Conservation (phyloP, 2,113 vertebrate species). For the Prunella fulvescens region DNA sequence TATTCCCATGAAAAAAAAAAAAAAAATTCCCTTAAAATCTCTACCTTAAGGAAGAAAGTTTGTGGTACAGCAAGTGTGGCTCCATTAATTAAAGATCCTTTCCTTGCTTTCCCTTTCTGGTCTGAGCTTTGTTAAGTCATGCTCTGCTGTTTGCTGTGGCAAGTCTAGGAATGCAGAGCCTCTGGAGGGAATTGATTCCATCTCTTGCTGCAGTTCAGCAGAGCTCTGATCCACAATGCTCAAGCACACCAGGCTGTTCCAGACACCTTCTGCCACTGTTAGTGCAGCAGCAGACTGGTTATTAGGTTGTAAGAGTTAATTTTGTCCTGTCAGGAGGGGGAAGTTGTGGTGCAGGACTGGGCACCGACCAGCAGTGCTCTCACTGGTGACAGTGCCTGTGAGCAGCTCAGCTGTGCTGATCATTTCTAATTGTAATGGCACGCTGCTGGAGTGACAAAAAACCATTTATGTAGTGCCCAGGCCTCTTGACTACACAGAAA, state of each 20-base stretch:
- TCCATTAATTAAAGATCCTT: neutral
- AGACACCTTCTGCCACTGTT: slow-evolving; percentile 29
- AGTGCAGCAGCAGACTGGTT: slow-evolving; percentile 34
- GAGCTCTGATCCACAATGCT: slow-evolving; percentile 68
- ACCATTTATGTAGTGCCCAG: neutral
- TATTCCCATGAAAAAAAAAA: neutral
- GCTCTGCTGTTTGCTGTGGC: slow-evolving; percentile 2
- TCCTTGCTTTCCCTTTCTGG: neutral
- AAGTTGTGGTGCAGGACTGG: neutral
- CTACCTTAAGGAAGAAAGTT: neutral
- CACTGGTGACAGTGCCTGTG: neutral
- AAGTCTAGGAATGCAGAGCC: slow-evolving; percentile 44
- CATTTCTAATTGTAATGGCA: slow-evolving; percentile 23
- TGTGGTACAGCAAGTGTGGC: too few species aligned
- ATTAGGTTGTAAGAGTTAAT: slow-evolving; percentile 62
- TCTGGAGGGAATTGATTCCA: slow-evolving; percentile 62
- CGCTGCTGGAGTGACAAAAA: slow-evolving; percentile 2
- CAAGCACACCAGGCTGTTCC: slow-evolving; percentile 21
- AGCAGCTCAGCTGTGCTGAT: slow-evolving; percentile 30
- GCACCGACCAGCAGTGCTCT: slow-evolving; percentile 7
- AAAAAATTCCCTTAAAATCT: neutral
- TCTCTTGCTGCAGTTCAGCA: slow-evolving; percentile 67
- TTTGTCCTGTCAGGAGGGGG: slow-evolving; percentile 41
- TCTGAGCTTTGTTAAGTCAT: slow-evolving; percentile 49
- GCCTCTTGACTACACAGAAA: neutral